Conservation (phyloP, 2,113 vertebrate genomes). For the Apteryx mantelli region DNA sequence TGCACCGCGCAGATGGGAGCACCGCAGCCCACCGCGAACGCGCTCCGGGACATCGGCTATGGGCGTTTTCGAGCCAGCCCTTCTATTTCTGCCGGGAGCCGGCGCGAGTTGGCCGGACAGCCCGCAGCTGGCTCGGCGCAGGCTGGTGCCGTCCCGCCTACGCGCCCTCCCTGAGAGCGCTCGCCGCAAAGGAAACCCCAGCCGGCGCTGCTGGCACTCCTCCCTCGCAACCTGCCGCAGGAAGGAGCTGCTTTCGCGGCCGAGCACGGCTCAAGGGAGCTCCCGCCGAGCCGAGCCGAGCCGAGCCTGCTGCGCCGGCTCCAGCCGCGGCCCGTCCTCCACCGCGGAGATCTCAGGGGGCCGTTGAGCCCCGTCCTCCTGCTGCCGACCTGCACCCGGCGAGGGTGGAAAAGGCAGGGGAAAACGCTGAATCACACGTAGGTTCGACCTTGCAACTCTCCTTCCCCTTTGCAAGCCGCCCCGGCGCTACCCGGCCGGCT, state of each 20-base stretch:
- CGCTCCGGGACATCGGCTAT: too few relatives aligned
- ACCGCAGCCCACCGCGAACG: too few relatives aligned
- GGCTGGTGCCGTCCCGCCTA: not conserved
- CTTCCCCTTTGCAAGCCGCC: not conserved
- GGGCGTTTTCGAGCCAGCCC: too few relatives aligned
- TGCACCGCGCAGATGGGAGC: too few relatives aligned
- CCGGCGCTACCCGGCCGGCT: accelerated
- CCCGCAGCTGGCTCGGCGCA: not conserved
- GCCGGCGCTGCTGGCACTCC: not conserved
- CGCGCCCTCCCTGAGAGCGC: not conserved
- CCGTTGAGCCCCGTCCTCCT: not conserved
- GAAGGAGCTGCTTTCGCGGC: not conserved
- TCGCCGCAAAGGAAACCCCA: constrained; percentile 46
- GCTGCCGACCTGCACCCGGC: too few relatives aligned
- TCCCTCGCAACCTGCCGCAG: not conserved
- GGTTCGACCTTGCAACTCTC: not conserved
- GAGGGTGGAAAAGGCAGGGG: too few relatives aligned
- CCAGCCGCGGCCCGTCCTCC: accelerated
- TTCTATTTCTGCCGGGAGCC: not conserved
- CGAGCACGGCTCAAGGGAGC: not conserved
- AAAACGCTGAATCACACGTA: not conserved
- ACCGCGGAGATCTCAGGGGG: not conserved
- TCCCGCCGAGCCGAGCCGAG: too few relatives aligned
- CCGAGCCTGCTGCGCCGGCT: accelerated
- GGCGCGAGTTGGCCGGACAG: not conserved